Conservation (phyloP, 1,140 invertebrate genomes). For the Drosophila tropicalis region DNA sequence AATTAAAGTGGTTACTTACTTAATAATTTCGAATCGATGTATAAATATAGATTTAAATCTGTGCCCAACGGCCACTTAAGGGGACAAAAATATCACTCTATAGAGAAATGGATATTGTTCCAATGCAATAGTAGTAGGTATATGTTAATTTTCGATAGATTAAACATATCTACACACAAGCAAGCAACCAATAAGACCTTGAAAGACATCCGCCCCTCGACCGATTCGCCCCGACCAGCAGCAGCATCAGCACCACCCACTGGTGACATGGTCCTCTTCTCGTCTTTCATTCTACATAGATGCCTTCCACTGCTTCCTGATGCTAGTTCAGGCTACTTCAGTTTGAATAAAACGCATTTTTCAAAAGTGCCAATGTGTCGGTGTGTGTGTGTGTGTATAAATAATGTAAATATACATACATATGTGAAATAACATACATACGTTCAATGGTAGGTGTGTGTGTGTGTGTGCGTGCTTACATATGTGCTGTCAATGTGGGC, state of each 20-base stretch:
- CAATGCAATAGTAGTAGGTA: slow-evolving; percentile 43
- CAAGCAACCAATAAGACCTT: slow-evolving; percentile 37
- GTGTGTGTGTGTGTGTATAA: slow-evolving; percentile 57
- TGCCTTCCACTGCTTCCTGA: slow-evolving; percentile 1
- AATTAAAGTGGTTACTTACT: no score
- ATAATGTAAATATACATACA: slow-evolving; percentile 74
- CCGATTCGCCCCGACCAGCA: no score
- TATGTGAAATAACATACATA: slow-evolving; percentile 20
- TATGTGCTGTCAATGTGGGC: slow-evolving; percentile 62
- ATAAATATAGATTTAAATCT: no score
- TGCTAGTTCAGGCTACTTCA: slow-evolving; percentile 52
- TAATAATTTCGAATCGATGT: no score
- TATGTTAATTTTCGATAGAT: slow-evolving; percentile 58
- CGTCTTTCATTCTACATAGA: no score
- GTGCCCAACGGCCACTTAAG: background rate
- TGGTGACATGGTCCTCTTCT: background rate
- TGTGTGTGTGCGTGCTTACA: slow-evolving; percentile 32
- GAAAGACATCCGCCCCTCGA: slow-evolving; percentile 23
- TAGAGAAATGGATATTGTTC: slow-evolving; percentile 33
- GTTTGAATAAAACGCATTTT: slow-evolving; percentile 75
- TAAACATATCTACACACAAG: slow-evolving; percentile 46
- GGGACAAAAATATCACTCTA: background rate
- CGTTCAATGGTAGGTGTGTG: slow-evolving; percentile 9
- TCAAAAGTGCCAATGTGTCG: slow-evolving; percentile 60
- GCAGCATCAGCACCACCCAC: background rate